Percentiles rank a stretch among this genome's conserved stretches.
Conservation (phyloP, 2,888 invertebrate species). For the Thymelicus sylvestris region DNA sequence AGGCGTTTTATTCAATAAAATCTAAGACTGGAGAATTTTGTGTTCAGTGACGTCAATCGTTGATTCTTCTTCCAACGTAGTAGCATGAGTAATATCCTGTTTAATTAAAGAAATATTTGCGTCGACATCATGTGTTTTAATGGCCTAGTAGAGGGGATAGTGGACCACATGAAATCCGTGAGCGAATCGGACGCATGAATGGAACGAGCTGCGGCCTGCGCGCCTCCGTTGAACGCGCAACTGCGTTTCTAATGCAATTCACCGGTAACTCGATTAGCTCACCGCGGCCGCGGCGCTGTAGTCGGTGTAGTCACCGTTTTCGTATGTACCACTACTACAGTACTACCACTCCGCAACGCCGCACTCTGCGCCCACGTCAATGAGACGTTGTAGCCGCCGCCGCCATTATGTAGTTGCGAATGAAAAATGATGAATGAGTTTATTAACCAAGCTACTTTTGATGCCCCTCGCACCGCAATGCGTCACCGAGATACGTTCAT, state of each 20-base stretch:
- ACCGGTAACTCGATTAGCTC: slow-evolving; percentile 60
- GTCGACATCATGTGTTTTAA: neutral
- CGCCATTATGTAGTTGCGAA: slow-evolving; percentile 49
- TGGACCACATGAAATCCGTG: slow-evolving; percentile 58
- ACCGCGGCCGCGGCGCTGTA: slow-evolving; percentile 39
- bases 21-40: slow-evolving; percentile 7
- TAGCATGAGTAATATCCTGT: slow-evolving; percentile 12
- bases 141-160: slow-evolving; percentile 43
- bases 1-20: slow-evolving; percentile 45
- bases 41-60: slow-evolving; percentile 22
- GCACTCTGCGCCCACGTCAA: slow-evolving; percentile 38
- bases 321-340: slow-evolving; percentile 29
- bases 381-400: slow-evolving; percentile 39
- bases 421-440: slow-evolving; percentile 69
- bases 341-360: neutral
- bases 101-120: slow-evolving; percentile 1
- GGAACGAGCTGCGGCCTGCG: slow-evolving; percentile 47
- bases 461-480: slow-evolving; percentile 52
- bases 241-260: slow-evolving; percentile 60
- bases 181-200: slow-evolving; percentile 68
- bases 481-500: slow-evolving; percentile 46
- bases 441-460: slow-evolving; percentile 59
- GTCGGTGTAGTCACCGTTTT: slow-evolving; percentile 24
- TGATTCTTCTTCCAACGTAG: slow-evolving; percentile 1
- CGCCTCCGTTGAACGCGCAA: slow-evolving; percentile 61